phyloP scores from a whole-genome alignment of 1,140 invertebrate genomes.

The Triops longicaudatus region DNA sequence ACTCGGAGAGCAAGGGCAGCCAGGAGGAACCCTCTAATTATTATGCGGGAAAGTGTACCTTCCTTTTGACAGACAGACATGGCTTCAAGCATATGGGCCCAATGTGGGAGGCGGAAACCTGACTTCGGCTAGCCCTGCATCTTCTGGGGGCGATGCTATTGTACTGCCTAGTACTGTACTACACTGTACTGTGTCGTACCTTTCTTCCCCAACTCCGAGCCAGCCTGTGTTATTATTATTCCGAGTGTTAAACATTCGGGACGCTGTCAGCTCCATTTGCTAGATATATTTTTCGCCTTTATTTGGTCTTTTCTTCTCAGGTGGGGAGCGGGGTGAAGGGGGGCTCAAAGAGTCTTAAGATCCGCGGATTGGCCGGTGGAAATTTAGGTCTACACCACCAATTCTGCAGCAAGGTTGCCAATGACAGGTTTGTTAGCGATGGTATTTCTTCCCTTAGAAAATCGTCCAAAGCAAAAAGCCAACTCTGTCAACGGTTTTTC shows the following conservation, averaged over 20 bases:
- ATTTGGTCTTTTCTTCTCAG: neutral
- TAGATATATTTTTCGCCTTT: neutral
- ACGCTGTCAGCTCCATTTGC: neutral
- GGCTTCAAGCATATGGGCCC: neutral
- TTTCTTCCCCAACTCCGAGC: neutral
- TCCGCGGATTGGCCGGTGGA: neutral
- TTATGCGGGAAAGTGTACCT: conserved; percentile 8
- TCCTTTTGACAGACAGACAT: conserved; percentile 15
- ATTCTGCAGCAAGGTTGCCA: neutral
- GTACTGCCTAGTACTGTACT: neutral
- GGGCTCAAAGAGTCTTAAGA: too few relatives aligned
- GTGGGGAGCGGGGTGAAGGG: neutral
- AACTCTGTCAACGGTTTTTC: neutral
- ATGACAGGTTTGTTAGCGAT: neutral
- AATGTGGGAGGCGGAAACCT: conserved; percentile 10
- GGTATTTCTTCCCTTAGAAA: neutral
- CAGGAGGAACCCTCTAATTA: conserved; percentile 11
- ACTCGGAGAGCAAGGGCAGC: neutral
- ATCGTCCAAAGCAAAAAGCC: neutral
- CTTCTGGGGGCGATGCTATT: too few relatives aligned
- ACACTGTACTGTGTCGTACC: neutral
- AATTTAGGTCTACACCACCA: neutral
- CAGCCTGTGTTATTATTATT: neutral
- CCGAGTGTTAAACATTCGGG: neutral
- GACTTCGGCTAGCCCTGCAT: neutral